phyloP scores from a whole-genome alignment of 2,797 vertebrate species.

The Kryptolebias ocellatus region DNA sequence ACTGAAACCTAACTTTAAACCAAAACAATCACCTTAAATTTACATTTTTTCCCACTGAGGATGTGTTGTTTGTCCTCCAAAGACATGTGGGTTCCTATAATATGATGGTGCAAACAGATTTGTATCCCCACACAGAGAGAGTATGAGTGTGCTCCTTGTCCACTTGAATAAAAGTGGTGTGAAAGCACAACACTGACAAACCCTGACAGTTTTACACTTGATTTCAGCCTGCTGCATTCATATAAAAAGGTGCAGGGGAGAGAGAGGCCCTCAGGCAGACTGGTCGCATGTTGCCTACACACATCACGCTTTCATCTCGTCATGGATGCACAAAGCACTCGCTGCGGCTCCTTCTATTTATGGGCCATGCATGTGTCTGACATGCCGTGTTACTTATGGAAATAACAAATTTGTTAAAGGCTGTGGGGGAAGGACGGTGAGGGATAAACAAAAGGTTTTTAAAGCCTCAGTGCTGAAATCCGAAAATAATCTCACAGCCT shows the following conservation, averaged over 20 bases:
- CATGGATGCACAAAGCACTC: constrained; percentile 23
- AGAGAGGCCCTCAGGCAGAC: constrained; percentile 52
- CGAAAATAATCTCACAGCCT: background rate
- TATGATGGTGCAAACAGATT: background rate
- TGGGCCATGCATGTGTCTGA: constrained; percentile 14
- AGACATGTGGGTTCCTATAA: background rate
- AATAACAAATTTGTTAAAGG: constrained; percentile 22
- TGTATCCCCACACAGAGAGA: constrained; percentile 10
- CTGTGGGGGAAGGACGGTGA: constrained; percentile 5
- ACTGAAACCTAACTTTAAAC: too few species aligned
- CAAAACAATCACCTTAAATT: background rate
- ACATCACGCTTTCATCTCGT: constrained; percentile 40
- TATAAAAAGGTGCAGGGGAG: constrained; percentile 47
- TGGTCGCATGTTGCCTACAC: constrained; percentile 22
- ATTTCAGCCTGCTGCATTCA: constrained; percentile 71
- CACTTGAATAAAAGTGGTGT: constrained; percentile 74
- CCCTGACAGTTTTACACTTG: constrained; percentile 84
- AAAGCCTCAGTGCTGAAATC: background rate
- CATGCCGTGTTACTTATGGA: constrained; percentile 4
- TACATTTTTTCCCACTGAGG: background rate
- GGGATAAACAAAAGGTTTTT: constrained; percentile 7
- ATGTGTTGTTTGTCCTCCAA: background rate
- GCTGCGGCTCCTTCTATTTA: constrained; percentile 14
- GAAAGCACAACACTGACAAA: constrained; percentile 80
- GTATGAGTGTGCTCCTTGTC: constrained; percentile 75